A percentile compares a stretch with the other conserved stretches of the same genome.
phyloP scores from a whole-genome alignment of 2,797 vertebrate genomes.

The Antennarius maculatus region DNA sequence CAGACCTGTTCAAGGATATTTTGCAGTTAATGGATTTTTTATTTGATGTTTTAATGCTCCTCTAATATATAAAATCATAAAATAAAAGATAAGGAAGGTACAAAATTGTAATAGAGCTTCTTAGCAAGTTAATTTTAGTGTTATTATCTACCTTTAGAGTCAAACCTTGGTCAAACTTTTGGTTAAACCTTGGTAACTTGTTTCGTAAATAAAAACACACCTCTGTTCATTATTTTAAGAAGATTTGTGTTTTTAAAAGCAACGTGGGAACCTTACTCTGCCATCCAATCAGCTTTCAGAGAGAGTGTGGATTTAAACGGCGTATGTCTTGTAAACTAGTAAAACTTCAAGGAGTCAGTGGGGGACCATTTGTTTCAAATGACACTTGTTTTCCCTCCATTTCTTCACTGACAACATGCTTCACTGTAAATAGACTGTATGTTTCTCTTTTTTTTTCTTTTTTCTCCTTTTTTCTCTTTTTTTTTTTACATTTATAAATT shows the following conservation, averaged over 20 bases:
- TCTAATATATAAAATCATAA: too few species aligned
- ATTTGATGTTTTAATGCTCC: not conserved
- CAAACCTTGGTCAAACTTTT: too few species aligned
- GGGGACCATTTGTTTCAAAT: constrained; percentile 70
- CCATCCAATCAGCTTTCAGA: constrained; percentile 15
- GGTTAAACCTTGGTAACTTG: too few species aligned
- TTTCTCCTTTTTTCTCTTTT: not conserved
- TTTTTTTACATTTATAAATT: not conserved
- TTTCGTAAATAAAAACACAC: not conserved
- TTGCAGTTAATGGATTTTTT: not conserved
- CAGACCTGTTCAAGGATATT: not conserved
- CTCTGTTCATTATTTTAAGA: not conserved
- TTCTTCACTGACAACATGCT: constrained; percentile 52
- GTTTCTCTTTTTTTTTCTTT: not conserved
- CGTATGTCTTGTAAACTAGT: constrained; percentile 74
- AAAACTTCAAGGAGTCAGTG: constrained; percentile 71
- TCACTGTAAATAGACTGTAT: not conserved
- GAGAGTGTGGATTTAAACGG: constrained; percentile 59
- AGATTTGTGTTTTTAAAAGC: constrained; percentile 14
- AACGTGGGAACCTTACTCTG: constrained; percentile 9
- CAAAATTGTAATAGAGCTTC: too few species aligned
- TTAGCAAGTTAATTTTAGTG: too few species aligned
- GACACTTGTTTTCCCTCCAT: constrained; percentile 71
- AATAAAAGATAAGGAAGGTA: too few species aligned
- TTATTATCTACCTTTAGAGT: too few species aligned